Base-by-base conservation (phyloP, 2,888 invertebrate genomes). In the Rhagonycha lutea region DNA sequence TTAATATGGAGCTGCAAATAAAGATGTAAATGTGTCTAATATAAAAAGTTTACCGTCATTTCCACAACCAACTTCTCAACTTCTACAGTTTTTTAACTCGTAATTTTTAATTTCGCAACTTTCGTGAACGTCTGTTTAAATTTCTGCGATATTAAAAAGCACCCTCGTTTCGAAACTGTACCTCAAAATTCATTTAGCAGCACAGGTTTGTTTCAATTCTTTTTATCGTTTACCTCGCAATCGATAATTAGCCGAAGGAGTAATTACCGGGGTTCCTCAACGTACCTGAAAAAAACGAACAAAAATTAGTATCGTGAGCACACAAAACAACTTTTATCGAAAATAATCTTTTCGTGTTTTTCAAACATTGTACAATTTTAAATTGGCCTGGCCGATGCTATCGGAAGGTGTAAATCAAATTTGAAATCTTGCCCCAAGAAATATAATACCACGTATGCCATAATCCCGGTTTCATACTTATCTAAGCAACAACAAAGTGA, bases 61-160 rank as follows among this genome's bases (percentile, higher is more conserved):
- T 80, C 72, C 79, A 73, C 72, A 61, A 61, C 76, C 73, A 78
- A 79, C 75, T 80, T 80, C 76, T 76, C 76, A 77, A 79, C 72
- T 78, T 70, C 76, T 65, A 68, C 73, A 79, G 73, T 80, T 80
- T 79, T 79, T 80, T 79, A 79, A 79, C 76, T 79, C 79, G 73
- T 79, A 80, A 80, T 81, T 81, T 80, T 80, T 80, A 80, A 80
- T 80, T 80, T 81, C 76, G 79, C 79, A 74, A 76, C 73, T 75
- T 79, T 76, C 73, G 70, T 77, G 68, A 76, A 75, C 73, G 76
- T 69, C 75, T 75, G 79, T 80, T 80, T 77, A 79, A 79, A 79
- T 80, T 79, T 79, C 73, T 65, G 47, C 77, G 70, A 77, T 77
- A 77, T 77, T 77, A 77, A 77, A 77, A 77, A 70, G 73, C 70